A percentile compares a stretch with the other conserved stretches of the same genome.
These are phyloP conservation scores for Diploptera punctata DNA, from an alignment of 2,888 invertebrate species.

Conservation along the genomic window DNA sequence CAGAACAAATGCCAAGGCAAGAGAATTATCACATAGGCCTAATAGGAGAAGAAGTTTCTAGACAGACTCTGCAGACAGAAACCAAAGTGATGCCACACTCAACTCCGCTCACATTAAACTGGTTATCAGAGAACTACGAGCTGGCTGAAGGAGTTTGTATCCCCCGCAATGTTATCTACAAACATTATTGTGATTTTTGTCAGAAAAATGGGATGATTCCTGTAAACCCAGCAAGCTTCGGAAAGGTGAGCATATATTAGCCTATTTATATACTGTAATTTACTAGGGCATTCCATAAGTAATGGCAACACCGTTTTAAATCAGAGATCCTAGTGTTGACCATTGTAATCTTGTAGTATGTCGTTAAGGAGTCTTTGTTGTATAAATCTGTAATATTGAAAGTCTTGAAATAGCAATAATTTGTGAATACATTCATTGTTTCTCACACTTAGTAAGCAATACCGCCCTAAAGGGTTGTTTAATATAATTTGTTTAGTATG, in stretches of 20 bases:
- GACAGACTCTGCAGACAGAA: not conserved
- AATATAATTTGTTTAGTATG: too few species aligned
- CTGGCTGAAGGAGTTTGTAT: constrained; percentile 60
- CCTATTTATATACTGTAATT: too few species aligned
- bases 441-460: too few species aligned
- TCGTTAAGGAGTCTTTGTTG: too few species aligned
- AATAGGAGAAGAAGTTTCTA: not conserved
- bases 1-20: not conserved
- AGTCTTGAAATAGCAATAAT: too few species aligned
- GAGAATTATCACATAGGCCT: not conserved
- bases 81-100: constrained; percentile 48
- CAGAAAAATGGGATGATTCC: constrained; percentile 56
- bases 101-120: constrained; percentile 52
- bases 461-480: too few species aligned
- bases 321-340: too few species aligned
- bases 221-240: constrained; percentile 60
- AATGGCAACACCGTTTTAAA: too few species aligned
- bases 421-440: too few species aligned
- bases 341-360: too few species aligned
- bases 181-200: constrained; percentile 59
- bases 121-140: constrained; percentile 60
- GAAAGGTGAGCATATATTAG: constrained; percentile 53
- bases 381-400: too few species aligned
- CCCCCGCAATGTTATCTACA: constrained; percentile 57
- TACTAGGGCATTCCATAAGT: too few species aligned